phyloP scores from a whole-genome alignment of 2,888 invertebrate genomes.

The Archips crataeganus region DNA sequence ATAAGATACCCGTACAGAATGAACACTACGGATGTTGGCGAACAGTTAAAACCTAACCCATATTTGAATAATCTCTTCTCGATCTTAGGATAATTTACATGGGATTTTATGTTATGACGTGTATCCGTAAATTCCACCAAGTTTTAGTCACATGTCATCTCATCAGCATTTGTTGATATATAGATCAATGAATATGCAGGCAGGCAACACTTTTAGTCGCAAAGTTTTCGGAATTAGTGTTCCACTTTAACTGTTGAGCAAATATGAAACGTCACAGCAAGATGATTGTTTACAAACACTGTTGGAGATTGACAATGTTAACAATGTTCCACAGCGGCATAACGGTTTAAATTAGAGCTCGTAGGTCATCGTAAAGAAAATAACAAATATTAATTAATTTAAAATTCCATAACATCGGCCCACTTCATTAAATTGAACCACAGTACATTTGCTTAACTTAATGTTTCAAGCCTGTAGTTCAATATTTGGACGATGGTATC shows the following conservation, averaged over 20 bases:
- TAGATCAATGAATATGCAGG: not conserved
- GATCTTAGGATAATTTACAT: not conserved
- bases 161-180: not conserved
- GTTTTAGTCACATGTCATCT: not conserved
- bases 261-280: not conserved
- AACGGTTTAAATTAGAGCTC: not conserved
- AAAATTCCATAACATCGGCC: not conserved
- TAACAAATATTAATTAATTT: not conserved
- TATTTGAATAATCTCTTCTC: not conserved
- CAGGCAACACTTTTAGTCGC: too few relatives aligned
- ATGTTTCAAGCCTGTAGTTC: constrained; percentile 6
- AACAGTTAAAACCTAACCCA: constrained; percentile 8
- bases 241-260: not conserved
- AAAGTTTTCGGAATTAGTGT: not conserved
- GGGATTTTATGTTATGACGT: not conserved
- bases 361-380: not conserved
- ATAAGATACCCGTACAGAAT: constrained; percentile 29
- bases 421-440: not conserved
- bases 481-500: constrained; percentile 43
- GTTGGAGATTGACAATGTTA: not conserved
- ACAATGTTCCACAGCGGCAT: not conserved
- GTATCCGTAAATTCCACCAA: not conserved
- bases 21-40: constrained; percentile 1
- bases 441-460: not conserved
- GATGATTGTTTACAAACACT: not conserved